phyloP scores from a whole-genome alignment of 1,140 invertebrate genomes.

The Ephestia elutella region DNA sequence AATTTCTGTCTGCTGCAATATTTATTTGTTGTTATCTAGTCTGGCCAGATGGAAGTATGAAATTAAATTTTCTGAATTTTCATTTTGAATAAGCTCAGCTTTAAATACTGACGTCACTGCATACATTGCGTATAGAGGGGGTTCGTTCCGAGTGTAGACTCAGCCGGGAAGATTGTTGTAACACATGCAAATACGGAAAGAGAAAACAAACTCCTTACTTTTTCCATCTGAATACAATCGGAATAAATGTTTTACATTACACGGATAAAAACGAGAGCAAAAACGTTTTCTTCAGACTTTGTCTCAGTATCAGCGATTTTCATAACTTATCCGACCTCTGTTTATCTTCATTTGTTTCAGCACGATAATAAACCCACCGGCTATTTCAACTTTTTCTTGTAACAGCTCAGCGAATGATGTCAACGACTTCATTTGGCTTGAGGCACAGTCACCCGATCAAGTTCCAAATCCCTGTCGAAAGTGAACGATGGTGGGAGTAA shows the following conservation, averaged over 20 bases:
- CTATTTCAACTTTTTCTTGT: not conserved
- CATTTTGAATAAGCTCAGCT: too few relatives aligned
- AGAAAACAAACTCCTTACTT: slow-evolving; percentile 3
- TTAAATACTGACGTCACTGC: too few relatives aligned
- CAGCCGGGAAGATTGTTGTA: not conserved
- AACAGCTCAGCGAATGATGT: not conserved
- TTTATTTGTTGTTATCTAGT: too few relatives aligned
- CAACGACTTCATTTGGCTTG: not conserved
- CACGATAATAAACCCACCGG: not conserved
- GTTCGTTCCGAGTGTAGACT: not conserved
- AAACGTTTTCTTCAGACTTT: not conserved
- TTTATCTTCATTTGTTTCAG: not conserved
- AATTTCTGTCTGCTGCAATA: too few relatives aligned
- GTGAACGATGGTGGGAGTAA: slow-evolving; percentile 3
- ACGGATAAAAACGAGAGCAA: not conserved
- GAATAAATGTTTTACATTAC: not conserved
- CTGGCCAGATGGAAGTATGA: too few relatives aligned
- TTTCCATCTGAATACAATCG: not conserved
- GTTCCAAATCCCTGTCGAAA: slow-evolving; percentile 2
- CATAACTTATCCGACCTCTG: not conserved
- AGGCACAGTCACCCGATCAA: not conserved
- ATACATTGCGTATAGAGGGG: too few relatives aligned
- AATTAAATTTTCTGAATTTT: too few relatives aligned
- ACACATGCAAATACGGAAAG: not conserved
- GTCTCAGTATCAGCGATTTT: not conserved